A percentile compares a stretch with the other conserved stretches of the same genome.
Evolutionary conservation across 2,888 invertebrate species (phyloP).

Genomic region (Coecobrya sp.): DNA sequence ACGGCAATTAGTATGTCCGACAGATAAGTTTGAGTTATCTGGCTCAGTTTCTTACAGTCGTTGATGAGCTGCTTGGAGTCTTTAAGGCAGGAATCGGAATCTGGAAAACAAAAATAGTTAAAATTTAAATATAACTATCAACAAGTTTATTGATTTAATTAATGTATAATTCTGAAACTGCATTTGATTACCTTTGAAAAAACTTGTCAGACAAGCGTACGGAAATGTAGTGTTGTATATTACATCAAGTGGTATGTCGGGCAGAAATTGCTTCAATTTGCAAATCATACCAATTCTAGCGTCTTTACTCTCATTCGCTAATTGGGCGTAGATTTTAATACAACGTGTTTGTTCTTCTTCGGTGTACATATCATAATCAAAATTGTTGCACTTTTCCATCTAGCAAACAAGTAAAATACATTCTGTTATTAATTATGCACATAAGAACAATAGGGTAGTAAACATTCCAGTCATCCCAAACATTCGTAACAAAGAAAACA

Average conservation of each 20-base stretch:
- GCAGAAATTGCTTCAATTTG: slow-evolving; percentile 37
- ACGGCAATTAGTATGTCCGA: slow-evolving; percentile 78
- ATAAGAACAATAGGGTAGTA: no score
- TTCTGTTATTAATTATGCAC: background rate
- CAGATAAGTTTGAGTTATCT: slow-evolving; percentile 71
- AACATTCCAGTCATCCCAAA: no score
- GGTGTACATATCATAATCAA: background rate
- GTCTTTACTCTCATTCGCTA: slow-evolving; percentile 36
- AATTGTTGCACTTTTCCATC: background rate
- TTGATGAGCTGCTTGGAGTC: slow-evolving; percentile 51
- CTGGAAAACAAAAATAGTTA: background rate
- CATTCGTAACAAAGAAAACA: background rate
- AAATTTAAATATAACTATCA: background rate
- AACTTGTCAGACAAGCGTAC: slow-evolving; percentile 50
- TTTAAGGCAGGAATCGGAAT: background rate
- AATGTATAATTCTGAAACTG: no score
- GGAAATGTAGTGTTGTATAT: slow-evolving; percentile 76
- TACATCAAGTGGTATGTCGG: slow-evolving; percentile 56
- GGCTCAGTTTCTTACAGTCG: slow-evolving; percentile 72
- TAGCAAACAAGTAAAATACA: background rate
- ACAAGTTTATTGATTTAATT: no score
- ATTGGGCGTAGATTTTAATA: slow-evolving; percentile 23
- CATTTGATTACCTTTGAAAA: slow-evolving; percentile 40
- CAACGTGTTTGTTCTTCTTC: slow-evolving; percentile 18
- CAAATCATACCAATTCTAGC: background rate